These are phyloP conservation scores for Byasa hedistus DNA, from an alignment of 2,888 invertebrate species.

Conservation along the genomic window DNA sequence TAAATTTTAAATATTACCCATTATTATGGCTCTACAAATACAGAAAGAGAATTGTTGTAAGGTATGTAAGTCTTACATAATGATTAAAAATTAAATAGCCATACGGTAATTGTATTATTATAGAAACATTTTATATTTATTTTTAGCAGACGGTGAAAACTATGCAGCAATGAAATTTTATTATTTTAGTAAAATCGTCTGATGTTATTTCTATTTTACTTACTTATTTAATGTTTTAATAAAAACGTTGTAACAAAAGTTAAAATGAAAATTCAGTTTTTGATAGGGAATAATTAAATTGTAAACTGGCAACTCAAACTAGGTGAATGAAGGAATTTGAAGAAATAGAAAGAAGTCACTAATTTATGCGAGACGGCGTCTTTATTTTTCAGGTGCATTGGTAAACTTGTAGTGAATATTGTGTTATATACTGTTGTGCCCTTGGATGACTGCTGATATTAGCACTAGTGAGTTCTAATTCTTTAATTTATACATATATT, in stretches of 20 bases:
- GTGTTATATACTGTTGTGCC: constrained; percentile 57
- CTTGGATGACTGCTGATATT: constrained; percentile 52
- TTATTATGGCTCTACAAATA: background rate
- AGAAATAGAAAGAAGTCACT: constrained; percentile 73
- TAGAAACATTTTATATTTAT: background rate
- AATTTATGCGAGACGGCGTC: constrained; percentile 75
- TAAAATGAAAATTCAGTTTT: background rate
- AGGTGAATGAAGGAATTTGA: constrained; percentile 66
- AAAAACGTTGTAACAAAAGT: background rate
- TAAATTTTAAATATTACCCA: constrained; percentile 21
- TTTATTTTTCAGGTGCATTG: constrained; percentile 73
- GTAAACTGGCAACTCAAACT: constrained; percentile 48
- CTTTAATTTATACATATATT: constrained; percentile 43
- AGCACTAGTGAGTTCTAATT: constrained; percentile 42
- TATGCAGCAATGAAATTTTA: too few species aligned
- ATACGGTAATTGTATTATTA: background rate
- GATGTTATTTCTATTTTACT: too few species aligned
- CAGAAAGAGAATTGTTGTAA: background rate
- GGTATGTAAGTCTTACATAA: background rate
- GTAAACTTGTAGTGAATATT: constrained; percentile 61
- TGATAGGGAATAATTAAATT: constrained; percentile 20
- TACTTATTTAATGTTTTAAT: background rate
- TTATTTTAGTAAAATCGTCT: too few species aligned
- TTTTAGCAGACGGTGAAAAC: background rate
- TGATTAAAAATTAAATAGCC: background rate